Evolutionary conservation across 2,888 invertebrate species (phyloP).

Genomic region (Sinotaia quadrata): DNA sequence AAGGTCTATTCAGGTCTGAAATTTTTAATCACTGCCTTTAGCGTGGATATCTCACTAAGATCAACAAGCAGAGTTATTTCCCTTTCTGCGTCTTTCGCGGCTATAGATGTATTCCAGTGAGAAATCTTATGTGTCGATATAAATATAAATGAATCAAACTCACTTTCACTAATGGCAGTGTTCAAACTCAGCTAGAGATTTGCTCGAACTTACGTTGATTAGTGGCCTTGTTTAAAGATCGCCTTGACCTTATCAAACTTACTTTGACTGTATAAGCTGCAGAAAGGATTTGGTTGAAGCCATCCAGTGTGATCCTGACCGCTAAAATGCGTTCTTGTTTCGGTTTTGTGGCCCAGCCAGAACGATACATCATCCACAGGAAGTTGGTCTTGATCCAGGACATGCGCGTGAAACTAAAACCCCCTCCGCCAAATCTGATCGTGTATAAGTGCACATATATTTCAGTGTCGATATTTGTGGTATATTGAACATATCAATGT

Average conservation of each 20-base stretch:
- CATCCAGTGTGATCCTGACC: constrained; percentile 50
- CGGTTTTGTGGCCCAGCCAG: constrained; percentile 63
- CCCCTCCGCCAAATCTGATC: constrained; percentile 58
- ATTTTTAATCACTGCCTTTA: too few relatives aligned
- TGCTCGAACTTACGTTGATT: too few relatives aligned
- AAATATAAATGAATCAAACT: background rate
- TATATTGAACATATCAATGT: too few relatives aligned
- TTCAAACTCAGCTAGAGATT: background rate
- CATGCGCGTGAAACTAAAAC: constrained; percentile 58
- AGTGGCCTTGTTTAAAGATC: too few relatives aligned
- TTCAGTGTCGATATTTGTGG: too few relatives aligned
- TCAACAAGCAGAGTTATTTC: too few relatives aligned
- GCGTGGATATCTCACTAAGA: too few relatives aligned
- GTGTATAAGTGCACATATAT: background rate
- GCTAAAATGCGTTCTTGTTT: constrained; percentile 63
- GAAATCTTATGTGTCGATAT: background rate
- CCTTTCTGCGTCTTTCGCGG: too few relatives aligned
- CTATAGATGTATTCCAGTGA: too few relatives aligned
- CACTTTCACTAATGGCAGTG: background rate
- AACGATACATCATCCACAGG: constrained; percentile 70
- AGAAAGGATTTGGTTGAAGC: constrained; percentile 57
- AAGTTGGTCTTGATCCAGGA: constrained; percentile 70
- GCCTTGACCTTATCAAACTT: too few relatives aligned
- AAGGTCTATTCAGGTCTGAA: too few relatives aligned
- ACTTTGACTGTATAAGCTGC: constrained; percentile 54